Evolutionary conservation across 2,113 vertebrate species (phyloP).

Genomic region (Athene cunicularia): DNA sequence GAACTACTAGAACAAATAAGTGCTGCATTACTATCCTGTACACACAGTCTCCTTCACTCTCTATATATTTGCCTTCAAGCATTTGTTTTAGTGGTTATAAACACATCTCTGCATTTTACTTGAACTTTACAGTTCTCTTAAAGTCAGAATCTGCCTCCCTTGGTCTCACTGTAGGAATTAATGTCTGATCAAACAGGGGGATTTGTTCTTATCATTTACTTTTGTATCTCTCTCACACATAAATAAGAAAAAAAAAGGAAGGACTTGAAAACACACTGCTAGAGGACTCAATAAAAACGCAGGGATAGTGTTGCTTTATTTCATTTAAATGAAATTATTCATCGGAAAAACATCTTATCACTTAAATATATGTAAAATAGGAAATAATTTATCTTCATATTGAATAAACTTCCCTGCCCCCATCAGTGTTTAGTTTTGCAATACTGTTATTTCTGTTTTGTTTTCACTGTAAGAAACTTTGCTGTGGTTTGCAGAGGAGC

Average conservation of each 20-base stretch:
- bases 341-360: background rate
- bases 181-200: background rate
- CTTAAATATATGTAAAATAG: background rate
- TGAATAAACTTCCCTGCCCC: accelerated
- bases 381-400: background rate
- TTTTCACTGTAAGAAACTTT: background rate
- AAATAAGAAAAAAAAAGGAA: background rate
- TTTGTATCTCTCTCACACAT: background rate
- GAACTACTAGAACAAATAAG: conserved; percentile 52
- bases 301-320: accelerated
- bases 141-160: background rate
- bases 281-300: background rate
- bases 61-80: background rate
- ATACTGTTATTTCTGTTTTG: background rate
- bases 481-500: background rate
- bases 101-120: background rate
- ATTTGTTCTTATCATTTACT: background rate
- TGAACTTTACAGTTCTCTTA: background rate
- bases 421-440: accelerated
- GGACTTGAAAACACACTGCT: accelerated
- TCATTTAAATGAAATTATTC: background rate
- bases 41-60: background rate
- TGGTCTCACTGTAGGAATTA: background rate
- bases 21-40: conserved; percentile 26
- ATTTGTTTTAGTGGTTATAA: background rate